phyloP scores from a whole-genome alignment of 2,113 vertebrate species.

The Tiliqua scincoides region DNA sequence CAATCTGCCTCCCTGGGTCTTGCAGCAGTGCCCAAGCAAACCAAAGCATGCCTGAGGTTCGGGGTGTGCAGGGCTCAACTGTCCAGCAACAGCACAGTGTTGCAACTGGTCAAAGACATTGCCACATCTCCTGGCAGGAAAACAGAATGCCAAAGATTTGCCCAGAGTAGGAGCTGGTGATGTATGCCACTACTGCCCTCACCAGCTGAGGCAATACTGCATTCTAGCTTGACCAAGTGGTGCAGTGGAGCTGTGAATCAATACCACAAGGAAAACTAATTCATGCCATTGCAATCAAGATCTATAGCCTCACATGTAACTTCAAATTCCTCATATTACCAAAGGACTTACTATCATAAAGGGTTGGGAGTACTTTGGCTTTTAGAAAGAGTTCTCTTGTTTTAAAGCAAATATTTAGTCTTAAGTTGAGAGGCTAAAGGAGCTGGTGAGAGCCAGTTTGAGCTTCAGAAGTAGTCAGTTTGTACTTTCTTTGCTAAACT shows the following conservation, averaged over 20 bases:
- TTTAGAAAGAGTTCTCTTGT: background rate
- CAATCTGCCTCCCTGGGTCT: background rate
- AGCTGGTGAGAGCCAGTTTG: background rate
- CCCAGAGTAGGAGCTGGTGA: no score
- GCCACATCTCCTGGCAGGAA: background rate
- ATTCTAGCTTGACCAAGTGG: background rate
- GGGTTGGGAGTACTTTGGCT: background rate
- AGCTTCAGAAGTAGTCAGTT: background rate
- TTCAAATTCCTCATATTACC: slow-evolving; percentile 1
- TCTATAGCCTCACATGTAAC: background rate
- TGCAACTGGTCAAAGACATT: background rate
- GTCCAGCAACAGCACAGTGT: background rate
- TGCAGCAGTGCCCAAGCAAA: background rate
- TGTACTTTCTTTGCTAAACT: background rate
- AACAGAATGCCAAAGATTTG: background rate
- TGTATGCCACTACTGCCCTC: background rate
- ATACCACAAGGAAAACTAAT: background rate
- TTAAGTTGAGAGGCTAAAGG: background rate
- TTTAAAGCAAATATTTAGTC: slow-evolving; percentile 2
- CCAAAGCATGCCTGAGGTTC: background rate
- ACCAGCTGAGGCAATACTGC: background rate
- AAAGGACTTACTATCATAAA: background rate
- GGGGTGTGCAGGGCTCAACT: background rate
- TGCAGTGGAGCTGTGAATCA: background rate
- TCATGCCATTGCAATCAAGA: background rate